Evolutionary conservation across 2,888 invertebrate genomes (phyloP), one percentile per base, ranked within the genome.

Genomic region (Volucella inflata): DNA sequence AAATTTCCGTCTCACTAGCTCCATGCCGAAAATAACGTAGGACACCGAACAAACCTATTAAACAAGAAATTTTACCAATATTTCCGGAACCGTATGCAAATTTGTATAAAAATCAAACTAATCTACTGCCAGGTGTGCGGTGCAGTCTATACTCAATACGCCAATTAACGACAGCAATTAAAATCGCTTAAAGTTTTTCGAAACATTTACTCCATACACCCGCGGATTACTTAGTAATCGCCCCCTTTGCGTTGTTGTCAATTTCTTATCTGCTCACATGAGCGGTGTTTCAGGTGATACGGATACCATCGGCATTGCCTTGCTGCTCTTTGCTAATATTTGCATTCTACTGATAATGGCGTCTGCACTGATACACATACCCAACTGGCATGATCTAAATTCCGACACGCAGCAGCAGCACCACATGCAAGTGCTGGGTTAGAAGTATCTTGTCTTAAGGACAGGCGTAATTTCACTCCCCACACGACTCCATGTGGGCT

Each of bases 261-360:
- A 46, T 42, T 40, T 51, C 30, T 42, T 17, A 44, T 16, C 11
- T 65, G 9, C 46, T 64, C 38, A 64, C 36, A 42, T 36, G 21
- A 44, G 9, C 12, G 38, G 12, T 53, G 53, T 36, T 36, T 10
- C 50, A 12, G 55, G 62, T 50, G 40, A 8, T 57, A 55, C 68
- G 68, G 62, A 64, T 59, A 36, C 50, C 46, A 82, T 77, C 65
- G 75, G 21, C 65, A 64, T 16, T 17, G 50, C 21, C 17, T 50
- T 64, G 70, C 72, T 60, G 57, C 70, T 76, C 72, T 79, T 67
- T 64, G 64, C 64, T 68, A 83, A 79, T 84, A 84, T 84, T 84
- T 84, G 79, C 83, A 84, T 84, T 84, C 70, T 65, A 11, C 75
- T 79, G 83, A 79, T 80, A 75, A 65, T 70, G 74, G 80, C 48